phyloP scores from a whole-genome alignment of 2,113 vertebrate species.

The human region DNA sequence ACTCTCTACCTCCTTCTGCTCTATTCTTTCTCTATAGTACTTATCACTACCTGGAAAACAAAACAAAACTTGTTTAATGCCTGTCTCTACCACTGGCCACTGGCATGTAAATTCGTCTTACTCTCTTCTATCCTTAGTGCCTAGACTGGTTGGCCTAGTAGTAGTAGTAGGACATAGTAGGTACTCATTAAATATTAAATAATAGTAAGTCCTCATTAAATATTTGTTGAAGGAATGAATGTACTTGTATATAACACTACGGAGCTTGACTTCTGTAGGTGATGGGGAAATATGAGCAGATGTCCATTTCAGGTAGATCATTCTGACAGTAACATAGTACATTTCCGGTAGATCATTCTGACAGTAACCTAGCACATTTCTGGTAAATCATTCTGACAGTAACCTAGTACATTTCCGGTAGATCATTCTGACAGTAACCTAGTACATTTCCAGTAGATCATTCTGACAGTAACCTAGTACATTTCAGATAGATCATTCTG shows the following conservation, averaged over 20 bases:
- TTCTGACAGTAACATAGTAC: too few species aligned
- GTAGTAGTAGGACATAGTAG: neutral
- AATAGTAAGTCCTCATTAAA: neutral
- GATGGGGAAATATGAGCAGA: neutral
- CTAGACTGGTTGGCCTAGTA: neutral
- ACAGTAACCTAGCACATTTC: too few species aligned
- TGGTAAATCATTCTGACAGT: too few species aligned
- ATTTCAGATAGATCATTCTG: too few species aligned
- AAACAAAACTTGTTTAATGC: neutral
- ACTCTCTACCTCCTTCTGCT: neutral
- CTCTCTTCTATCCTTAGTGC: neutral
- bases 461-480: too few species aligned
- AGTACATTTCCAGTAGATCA: fast-evolving
- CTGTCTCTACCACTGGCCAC: neutral
- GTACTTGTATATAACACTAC: neutral
- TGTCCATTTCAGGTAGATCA: neutral
- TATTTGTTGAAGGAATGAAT: neutral
- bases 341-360: too few species aligned
- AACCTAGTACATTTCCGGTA: too few species aligned
- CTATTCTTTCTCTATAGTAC: neutral
- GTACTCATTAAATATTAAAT: neutral
- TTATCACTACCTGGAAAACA: neutral
- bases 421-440: too few species aligned
- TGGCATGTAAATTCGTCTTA: neutral
- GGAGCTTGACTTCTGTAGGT: neutral